Percentiles rank a stretch among this genome's conserved stretches.
Evolutionary conservation across 2,797 vertebrate species (phyloP).

Genomic region (Phrynocephalus guinanensis): DNA sequence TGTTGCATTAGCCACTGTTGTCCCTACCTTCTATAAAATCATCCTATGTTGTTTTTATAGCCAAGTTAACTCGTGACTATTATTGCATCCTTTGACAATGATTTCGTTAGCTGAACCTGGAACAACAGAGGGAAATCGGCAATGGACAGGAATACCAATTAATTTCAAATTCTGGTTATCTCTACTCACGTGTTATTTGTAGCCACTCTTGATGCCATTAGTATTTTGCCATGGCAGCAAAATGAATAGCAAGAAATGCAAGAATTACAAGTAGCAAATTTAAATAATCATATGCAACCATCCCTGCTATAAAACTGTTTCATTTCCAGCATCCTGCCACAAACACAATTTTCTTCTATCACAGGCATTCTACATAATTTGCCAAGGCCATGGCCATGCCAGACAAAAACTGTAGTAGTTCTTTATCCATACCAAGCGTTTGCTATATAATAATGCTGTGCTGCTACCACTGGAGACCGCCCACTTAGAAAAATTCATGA

Average conservation of each 20-base stretch:
- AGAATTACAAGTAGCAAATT: neutral
- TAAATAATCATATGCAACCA: neutral
- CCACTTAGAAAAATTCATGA: constrained; percentile 86
- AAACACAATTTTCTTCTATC: neutral
- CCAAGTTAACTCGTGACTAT: too few species aligned
- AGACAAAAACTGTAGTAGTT: neutral
- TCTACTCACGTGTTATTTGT: neutral
- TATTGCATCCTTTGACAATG: too few species aligned
- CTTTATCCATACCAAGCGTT: constrained; percentile 79
- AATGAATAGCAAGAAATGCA: too few species aligned
- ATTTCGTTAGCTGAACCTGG: too few species aligned
- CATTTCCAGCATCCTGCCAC: neutral
- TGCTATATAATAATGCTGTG: constrained; percentile 84
- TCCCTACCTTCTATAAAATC: too few species aligned
- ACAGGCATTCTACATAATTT: neutral
- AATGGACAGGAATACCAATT: neutral
- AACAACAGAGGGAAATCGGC: neutral
- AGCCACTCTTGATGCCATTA: neutral
- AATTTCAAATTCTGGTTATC: neutral
- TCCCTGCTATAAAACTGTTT: neutral
- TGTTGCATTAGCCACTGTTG: too few species aligned
- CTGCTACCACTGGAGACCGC: constrained; percentile 84
- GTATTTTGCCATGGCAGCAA: neutral
- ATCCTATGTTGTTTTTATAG: too few species aligned
- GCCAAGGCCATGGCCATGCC: neutral